Evolutionary conservation across 2,888 invertebrate species (phyloP), one percentile per base, ranked within the genome.

Genomic region (Drosophila subquinaria): DNA sequence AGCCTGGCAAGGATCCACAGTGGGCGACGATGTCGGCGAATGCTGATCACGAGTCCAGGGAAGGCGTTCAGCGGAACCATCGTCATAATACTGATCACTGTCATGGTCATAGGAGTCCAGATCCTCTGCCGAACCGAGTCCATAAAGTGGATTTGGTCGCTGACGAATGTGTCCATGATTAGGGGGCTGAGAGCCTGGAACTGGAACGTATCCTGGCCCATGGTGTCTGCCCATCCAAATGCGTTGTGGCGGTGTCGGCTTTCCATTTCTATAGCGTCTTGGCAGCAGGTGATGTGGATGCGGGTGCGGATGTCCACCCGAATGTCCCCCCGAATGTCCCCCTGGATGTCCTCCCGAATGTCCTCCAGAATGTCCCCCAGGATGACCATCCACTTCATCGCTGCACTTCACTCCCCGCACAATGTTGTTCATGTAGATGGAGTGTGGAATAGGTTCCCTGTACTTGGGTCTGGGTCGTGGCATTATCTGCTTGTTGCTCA

Each of bases 391-490:
- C 9, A n/a, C 48, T 13, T 82, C 79, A 51, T 89, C 88, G 23
- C 56, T 76, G 52, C 89, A 89, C 56, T 78, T 78, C 9, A 88
- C 5, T 2, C 84, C 89, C 0, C 86, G 15, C 13, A 86, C 72
- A 43, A 86, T 90, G 51, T 86, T 89, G 38, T 86, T 86, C 76
- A 86, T 69, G n/a, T 86, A 90, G 51, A 86, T 76, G 5, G 86
- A 86, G 6, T 65, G 89, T 0, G 86, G 86, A 27, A 81, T 0
- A 0, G 67, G 83, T 23, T 78, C 78, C 2, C 73, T 53, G 20
- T 65, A 72, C 40, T 66, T 88, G 9, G 78, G 81, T 23, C 64
- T 76, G 0, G 90, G 88, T 1, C 74, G 59, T 1, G 87, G 76
- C 40, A 89, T 76, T 2, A 89, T 83, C 60, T 89, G 76, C 1